Evolutionary conservation across 2,888 invertebrate species (phyloP).

Genomic region (Steinernema scapterisci): DNA sequence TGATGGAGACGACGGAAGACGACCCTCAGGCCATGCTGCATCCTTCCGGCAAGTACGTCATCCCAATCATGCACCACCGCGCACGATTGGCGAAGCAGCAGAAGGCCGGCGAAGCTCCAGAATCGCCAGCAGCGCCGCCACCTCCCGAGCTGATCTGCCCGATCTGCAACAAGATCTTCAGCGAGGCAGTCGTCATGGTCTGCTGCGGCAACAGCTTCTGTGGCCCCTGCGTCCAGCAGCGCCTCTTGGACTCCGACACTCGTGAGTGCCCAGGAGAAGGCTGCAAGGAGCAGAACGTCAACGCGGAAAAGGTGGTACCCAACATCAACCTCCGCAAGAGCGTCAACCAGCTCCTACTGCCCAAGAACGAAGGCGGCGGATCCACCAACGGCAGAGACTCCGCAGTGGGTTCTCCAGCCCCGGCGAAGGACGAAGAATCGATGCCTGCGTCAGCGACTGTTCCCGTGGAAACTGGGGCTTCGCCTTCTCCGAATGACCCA

Average conservation of each 20-base stretch:
- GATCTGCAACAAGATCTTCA: slow-evolving; percentile 80
- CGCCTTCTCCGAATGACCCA: not conserved
- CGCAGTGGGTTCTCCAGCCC: not conserved
- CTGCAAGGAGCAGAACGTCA: slow-evolving; percentile 35
- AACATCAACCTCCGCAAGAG: slow-evolving; percentile 34
- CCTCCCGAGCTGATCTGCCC: slow-evolving; percentile 73
- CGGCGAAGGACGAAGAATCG: not conserved
- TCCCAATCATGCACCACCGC: slow-evolving; percentile 73
- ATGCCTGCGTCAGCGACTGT: not conserved
- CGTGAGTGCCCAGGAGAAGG: slow-evolving; percentile 50
- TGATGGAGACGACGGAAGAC: slow-evolving; percentile 67
- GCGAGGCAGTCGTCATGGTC: slow-evolving; percentile 95
- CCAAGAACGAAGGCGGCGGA: slow-evolving; percentile 14
- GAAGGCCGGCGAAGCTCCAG: slow-evolving; percentile 68
- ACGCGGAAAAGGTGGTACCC: slow-evolving; percentile 37
- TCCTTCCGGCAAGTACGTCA: slow-evolving; percentile 69
- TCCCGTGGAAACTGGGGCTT: not conserved
- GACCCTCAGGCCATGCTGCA: slow-evolving; percentile 70
- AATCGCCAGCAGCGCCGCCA: not conserved
- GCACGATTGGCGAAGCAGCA: slow-evolving; percentile 80
- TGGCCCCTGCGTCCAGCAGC: slow-evolving; percentile 81
- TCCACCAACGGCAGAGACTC: not conserved
- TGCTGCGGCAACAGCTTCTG: slow-evolving; percentile 98
- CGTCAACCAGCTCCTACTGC: slow-evolving; percentile 3
- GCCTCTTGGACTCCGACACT: slow-evolving; percentile 52